A percentile compares a stretch with the other conserved stretches of the same genome.
These are phyloP conservation scores for Sarcophaga variegata DNA, from an alignment of 2,888 invertebrate species.

Conservation along the genomic window DNA sequence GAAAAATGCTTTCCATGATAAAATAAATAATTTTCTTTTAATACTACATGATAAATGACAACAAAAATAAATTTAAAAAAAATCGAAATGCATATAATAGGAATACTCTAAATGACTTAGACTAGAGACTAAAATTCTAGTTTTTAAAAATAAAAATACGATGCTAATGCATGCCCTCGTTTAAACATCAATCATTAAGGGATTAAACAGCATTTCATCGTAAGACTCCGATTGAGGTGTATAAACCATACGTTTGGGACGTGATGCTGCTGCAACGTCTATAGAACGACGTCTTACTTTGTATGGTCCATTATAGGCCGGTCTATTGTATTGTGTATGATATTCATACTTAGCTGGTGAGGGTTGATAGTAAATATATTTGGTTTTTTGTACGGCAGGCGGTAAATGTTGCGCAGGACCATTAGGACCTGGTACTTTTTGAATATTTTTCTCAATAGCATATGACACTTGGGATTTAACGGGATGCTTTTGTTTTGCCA, in stretches of 20 bases:
- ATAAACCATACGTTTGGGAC: conserved; percentile 36
- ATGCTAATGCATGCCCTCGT: not conserved
- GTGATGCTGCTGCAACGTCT: conserved; percentile 3
- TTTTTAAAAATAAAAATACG: not conserved
- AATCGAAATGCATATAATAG: not conserved
- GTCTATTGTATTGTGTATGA: conserved; percentile 55
- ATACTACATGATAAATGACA: not conserved
- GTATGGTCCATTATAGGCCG: conserved; percentile 68
- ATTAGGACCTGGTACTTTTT: conserved; percentile 71
- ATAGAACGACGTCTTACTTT: conserved; percentile 75
- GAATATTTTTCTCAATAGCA: conserved; percentile 77
- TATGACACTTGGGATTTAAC: conserved; percentile 67
- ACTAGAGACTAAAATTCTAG: conserved; percentile 71
- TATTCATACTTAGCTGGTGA: conserved; percentile 66
- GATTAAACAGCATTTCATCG: conserved; percentile 77
- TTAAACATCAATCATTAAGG: conserved; percentile 68
- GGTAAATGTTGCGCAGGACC: conserved; percentile 70
- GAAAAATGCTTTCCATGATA: not conserved
- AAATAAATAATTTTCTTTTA: conserved; percentile 20
- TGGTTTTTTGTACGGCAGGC: conserved; percentile 77
- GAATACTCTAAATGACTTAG: conserved; percentile 75
- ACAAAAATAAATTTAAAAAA: not conserved
- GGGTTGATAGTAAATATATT: conserved; percentile 77
- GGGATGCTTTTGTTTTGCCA: conserved; percentile 74
- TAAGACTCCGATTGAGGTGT: conserved; percentile 75